Base-by-base conservation (phyloP, 2,888 invertebrate genomes). In the Ochropleura plecta region DNA sequence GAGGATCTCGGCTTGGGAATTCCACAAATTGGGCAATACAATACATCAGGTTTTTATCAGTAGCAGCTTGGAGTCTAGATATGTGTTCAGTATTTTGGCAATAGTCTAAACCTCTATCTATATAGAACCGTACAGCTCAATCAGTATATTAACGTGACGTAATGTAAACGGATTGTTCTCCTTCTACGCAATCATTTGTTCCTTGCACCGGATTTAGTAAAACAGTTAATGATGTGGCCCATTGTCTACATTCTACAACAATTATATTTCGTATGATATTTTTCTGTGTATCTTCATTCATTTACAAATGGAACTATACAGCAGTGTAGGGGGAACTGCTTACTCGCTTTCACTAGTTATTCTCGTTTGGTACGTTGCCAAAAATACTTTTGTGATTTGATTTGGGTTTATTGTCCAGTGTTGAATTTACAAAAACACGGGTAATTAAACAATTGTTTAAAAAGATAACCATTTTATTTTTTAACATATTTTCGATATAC, bases 401-500 rank as follows among this genome's bases (percentile, higher is more conserved):
- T 64, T n/a, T 49, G 48, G 16, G 6, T 16, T 49, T 49, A 49
- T 49, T 49, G 5, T 49, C 49, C 14, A 49, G 16, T 49, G 16
- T 30, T 30, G 30, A 30, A 30, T 30, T 30, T 30, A 30, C 30
- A 30, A n/a, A 12, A n/a, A 0, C 12, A n/a, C 8, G 20, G 5
- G 8, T 44, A 42, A 67, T 66, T 53, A 51, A 81, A 77, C 64
- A 67, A 57, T 30, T 1, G 0, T 59, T 20, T 20, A 62, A 30
- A 71, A 82, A 69, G 62, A 88, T 89, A 90, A 90, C 88, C 76
- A 90, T 78, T 94, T 94, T 93, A 94, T 92, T 95, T 94, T 88
- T 92, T 95, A 90, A 93, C 96, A 92, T 94, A 97, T 92, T 85
- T 91, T 91, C 94, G 95, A 93, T 97, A 97, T 90, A 97, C 94